Base-by-base conservation (phyloP, 2,888 invertebrate species). In the Hylaea fasciaria region DNA sequence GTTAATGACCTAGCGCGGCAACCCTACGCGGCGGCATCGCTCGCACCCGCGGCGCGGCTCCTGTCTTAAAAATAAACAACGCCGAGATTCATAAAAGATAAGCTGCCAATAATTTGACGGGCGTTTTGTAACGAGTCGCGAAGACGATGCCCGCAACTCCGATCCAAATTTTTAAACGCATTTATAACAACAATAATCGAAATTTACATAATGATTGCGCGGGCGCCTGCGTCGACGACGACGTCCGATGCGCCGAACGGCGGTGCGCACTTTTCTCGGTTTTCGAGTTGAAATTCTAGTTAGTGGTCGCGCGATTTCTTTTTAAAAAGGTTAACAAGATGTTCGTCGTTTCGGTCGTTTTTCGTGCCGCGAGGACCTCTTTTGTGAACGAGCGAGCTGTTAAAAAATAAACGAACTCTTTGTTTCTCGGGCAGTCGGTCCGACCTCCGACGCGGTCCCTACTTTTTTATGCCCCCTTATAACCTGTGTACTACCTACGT, bases 341-440 rank as follows among this genome's bases (percentile, higher is more conserved):
- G 86, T 81, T 87, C 86, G n/a, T 91, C 85, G 86, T 90, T 91
- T 89, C 80, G 86, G 87, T 91, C 77, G 85, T 91, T 91, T 92
- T 91, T 91, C 87, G 85, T 87, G 86, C 86, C 86, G 87, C 86
- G 86, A 84, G 82, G 86, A 86, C 86, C 87, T 86, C 90, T 89
- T 90, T 91, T 91, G 90, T 91, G 88, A 88, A 89, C 89, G 86
- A 81, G 87, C 88, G 86, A 91, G 92, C 92, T 92, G 92, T 92
- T 92, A 92, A 92, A 92, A 92, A 92, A 92, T 92, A 92, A 92
- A 91, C 87, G 89, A 91, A 86, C 81, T 87, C 91, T 91, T 92
- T 92, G 92, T 91, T 92, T 91, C 91, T 92, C 90, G 90, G 89
- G 90, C 89, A 91, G 91, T 89, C 91, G 83, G 82, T 76, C 87